phyloP scores from a whole-genome alignment of 1,140 invertebrate genomes.

The Rhyzopertha dominica region DNA sequence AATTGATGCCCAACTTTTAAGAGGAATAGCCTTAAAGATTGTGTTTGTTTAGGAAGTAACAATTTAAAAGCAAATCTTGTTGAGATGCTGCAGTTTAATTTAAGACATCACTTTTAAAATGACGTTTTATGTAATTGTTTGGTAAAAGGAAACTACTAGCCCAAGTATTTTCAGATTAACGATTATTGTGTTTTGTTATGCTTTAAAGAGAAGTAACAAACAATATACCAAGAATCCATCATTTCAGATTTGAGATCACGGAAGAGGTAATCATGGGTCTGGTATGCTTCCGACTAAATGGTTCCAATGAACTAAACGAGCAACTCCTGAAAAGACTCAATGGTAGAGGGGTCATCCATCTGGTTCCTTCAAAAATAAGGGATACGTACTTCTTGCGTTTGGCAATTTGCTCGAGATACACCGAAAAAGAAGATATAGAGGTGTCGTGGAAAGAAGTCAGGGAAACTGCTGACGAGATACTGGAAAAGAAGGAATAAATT shows the following conservation, averaged over 20 bases:
- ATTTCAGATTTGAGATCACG: slow-evolving; percentile 73
- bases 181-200: too few relatives aligned
- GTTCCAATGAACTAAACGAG: slow-evolving; percentile 80
- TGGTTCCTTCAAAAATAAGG: slow-evolving; percentile 86
- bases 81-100: too few relatives aligned
- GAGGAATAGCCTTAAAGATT: too few relatives aligned
- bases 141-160: too few relatives aligned
- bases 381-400: slow-evolving; percentile 84
- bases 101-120: too few relatives aligned
- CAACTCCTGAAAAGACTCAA: slow-evolving; percentile 81
- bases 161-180: too few relatives aligned
- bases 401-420: slow-evolving; percentile 83
- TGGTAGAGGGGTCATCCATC: slow-evolving; percentile 87
- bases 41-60: too few relatives aligned
- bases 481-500: slow-evolving; percentile 22
- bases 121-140: too few relatives aligned
- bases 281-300: slow-evolving; percentile 91
- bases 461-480: slow-evolving; percentile 60
- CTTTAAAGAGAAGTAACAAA: too few relatives aligned
- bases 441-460: slow-evolving; percentile 84
- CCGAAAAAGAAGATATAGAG: slow-evolving; percentile 75
- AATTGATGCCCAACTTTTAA: too few relatives aligned
- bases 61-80: too few relatives aligned
- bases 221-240: too few relatives aligned
- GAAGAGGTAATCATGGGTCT: slow-evolving; percentile 85